These are phyloP conservation scores for Tamias sibiricus DNA, from an alignment of 2,113 vertebrate species.

Conservation along the genomic window DNA sequence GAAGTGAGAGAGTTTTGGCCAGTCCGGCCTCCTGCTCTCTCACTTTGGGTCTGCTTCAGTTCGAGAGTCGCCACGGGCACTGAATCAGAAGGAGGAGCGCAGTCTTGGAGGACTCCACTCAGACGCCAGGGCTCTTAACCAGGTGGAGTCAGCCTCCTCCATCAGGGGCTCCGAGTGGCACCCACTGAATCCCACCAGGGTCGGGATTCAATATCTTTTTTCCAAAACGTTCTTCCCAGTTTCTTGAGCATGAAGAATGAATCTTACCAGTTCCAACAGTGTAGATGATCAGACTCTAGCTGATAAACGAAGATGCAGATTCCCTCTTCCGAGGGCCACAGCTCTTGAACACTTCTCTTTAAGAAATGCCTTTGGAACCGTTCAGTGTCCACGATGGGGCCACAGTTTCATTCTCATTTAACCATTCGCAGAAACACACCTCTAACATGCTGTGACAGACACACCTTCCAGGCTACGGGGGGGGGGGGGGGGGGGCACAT, in stretches of 20 bases:
- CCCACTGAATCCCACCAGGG: fast-evolving
- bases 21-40: not conserved
- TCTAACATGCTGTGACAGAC: not conserved
- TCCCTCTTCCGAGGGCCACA: not conserved
- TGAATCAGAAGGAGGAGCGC: not conserved
- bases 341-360: not conserved
- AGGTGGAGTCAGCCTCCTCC: not conserved
- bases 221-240: not conserved
- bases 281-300: not conserved
- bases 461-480: not conserved
- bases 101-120: not conserved
- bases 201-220: not conserved
- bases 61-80: not conserved
- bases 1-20: not conserved
- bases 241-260: not conserved
- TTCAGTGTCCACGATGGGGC: not conserved
- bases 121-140: not conserved
- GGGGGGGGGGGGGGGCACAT: not conserved
- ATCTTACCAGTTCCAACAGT: not conserved
- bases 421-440: not conserved
- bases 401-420: not conserved
- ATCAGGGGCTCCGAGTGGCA: not conserved
- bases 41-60: not conserved
- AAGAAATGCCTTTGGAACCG: not conserved
- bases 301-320: not conserved